Base-by-base conservation (phyloP, 2,888 invertebrate genomes). In the Spilosoma lubricipeda region DNA sequence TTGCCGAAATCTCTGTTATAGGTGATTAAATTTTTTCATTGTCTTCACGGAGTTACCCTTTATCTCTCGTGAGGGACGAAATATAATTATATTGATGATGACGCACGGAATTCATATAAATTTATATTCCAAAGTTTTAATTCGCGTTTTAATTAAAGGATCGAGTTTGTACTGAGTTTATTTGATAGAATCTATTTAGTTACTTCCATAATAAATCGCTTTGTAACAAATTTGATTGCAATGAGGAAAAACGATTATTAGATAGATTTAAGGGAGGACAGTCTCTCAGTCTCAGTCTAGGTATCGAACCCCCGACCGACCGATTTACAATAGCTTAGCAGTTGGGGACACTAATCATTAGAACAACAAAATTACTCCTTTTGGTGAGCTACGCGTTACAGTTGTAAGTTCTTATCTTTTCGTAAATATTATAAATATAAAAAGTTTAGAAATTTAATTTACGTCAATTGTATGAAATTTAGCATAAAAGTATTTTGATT, bases 1-100 rank as follows among this genome's bases (percentile, higher is more conserved):
- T 84, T 76, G 75, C 75, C 77, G 73, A 78, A 82, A 80, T 77
- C 79, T 80, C 74, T 73, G 76, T 75, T 73, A 59, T 67, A 48
- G 75, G 27, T 65, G 70, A 63, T 71, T 71, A 70, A 77, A 72
- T 71, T 59, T 73, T 79, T 76, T 77, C 74, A 70, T 74, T 73
- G 72, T 75, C 70, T 77, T 77, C 73, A 30, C 15, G 42, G 23
- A n/a, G 27, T 33, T 56, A 65, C 15, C 67, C 52, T 66, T 66
- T 56, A 42, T 59, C 39, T 59, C 27, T 9, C 56, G 39, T 56
- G 1, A 23, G 56, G 56, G 56, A 69, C n/a, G 20, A 39, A 39
- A 30, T 23, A 65, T 65, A 23, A 63, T 67, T 30, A 30, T 45
- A 5, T 67, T 67, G 13, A 67, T 67, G 39, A 27, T 45, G 45